Percentiles rank a stretch among this genome's conserved stretches.
Conservation (phyloP, 2,888 invertebrate genomes). For the Pardosa pseudoannulata region DNA sequence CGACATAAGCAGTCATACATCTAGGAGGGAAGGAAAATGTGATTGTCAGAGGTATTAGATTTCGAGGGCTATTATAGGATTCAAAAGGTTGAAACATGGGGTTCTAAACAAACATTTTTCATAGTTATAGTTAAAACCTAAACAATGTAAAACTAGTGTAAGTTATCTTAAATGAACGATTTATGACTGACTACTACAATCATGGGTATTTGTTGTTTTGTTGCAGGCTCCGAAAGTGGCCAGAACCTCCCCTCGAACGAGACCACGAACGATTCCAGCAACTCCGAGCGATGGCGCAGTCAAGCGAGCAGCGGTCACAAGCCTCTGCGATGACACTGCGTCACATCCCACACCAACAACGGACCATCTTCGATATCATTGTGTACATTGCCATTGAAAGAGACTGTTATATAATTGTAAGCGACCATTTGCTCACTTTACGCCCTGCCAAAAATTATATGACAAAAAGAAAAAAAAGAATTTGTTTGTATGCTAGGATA, state of each 20-base stretch:
- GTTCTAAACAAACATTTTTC: no score
- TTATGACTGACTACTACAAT: no score
- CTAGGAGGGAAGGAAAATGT: no score
- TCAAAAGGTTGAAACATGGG: no score
- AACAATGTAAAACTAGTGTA: no score
- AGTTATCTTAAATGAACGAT: no score
- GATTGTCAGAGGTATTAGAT: no score
- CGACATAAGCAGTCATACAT: no score
- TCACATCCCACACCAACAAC: background rate
- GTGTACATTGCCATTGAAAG: constrained; percentile 28
- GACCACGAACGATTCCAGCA: background rate
- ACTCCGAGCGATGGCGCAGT: constrained; percentile 38
- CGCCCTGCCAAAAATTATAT: constrained; percentile 24
- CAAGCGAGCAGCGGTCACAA: constrained; percentile 37
- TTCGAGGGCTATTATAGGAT: no score
- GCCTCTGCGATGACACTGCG: constrained; percentile 56
- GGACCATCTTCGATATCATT: constrained; percentile 7
- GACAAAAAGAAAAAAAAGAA: no score
- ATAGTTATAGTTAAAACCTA: no score
- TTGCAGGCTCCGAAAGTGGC: constrained; percentile 23
- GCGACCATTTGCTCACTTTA: constrained; percentile 13
- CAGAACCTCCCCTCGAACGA: constrained; percentile 29
- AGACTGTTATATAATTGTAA: constrained; percentile 15
- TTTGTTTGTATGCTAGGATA: constrained; percentile 8
- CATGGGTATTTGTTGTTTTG: no score